phyloP scores from a whole-genome alignment of 2,888 invertebrate genomes.

The Pemphredon lugubris region DNA sequence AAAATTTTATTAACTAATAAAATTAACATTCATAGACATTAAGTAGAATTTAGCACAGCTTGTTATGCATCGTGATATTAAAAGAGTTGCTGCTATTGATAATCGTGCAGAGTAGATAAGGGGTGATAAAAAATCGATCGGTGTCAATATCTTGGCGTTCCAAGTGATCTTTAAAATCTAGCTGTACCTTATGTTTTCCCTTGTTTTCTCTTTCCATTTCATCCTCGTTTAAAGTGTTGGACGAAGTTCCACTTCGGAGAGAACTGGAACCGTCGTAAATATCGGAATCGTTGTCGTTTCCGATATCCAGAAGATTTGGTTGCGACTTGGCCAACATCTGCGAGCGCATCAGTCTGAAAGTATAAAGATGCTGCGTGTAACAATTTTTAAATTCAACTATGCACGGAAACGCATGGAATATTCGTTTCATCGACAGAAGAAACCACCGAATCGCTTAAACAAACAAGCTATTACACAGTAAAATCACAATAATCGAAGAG shows the following conservation, averaged over 20 bases:
- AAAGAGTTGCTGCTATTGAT: no score
- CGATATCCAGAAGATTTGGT: slow-evolving; percentile 80
- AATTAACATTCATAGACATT: not conserved
- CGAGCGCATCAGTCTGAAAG: slow-evolving; percentile 79
- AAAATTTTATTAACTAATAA: not conserved
- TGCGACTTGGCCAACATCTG: slow-evolving; percentile 80
- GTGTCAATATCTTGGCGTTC: not conserved
- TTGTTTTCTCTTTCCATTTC: slow-evolving; percentile 74
- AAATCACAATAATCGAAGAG: no score
- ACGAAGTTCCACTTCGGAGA: slow-evolving; percentile 75
- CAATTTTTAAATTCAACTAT: no score
- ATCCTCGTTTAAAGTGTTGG: slow-evolving; percentile 76
- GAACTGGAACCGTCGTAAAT: slow-evolving; percentile 77
- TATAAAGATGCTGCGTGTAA: no score
- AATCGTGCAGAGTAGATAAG: no score
- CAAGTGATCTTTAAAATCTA: slow-evolving; percentile 3
- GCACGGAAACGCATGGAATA: no score
- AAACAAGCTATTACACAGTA: no score
- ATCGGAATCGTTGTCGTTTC: slow-evolving; percentile 77
- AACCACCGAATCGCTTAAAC: no score
- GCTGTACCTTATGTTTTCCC: slow-evolving; percentile 73
- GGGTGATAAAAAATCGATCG: no score
- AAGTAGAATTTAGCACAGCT: not conserved
- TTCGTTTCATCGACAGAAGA: no score
- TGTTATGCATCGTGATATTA: no score